phyloP scores from a whole-genome alignment of 2,888 invertebrate genomes.

The Cataglyphis albicans region DNA sequence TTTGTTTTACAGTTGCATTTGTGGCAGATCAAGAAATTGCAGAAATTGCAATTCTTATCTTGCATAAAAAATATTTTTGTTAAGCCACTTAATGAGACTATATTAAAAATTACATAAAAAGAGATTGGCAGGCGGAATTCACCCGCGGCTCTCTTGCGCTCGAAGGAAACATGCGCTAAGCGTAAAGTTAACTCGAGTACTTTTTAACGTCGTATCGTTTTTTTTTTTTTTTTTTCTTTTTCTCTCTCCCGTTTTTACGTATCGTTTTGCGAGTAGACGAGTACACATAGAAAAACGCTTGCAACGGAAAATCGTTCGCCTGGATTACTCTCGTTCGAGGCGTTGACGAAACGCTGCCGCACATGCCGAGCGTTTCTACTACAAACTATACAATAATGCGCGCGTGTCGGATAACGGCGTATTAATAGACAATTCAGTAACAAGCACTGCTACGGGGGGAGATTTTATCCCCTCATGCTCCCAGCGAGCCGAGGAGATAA shows the following conservation, averaged over 20 bases:
- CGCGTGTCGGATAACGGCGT: constrained; percentile 59
- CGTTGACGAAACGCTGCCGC: constrained; percentile 19
- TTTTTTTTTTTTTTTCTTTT: constrained; percentile 68
- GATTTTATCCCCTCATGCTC: background rate
- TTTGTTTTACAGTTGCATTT: background rate
- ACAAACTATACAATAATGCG: constrained; percentile 52
- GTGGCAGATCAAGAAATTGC: constrained; percentile 25
- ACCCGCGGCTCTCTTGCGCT: constrained; percentile 53
- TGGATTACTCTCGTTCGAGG: background rate
- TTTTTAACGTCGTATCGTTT: constrained; percentile 68
- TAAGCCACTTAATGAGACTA: background rate
- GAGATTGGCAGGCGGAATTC: constrained; percentile 46
- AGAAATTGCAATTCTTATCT: background rate
- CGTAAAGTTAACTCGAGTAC: constrained; percentile 75
- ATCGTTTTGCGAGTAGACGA: constrained; percentile 69
- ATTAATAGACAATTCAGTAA: constrained; percentile 63
- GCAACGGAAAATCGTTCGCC: constrained; percentile 27
- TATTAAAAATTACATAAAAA: background rate
- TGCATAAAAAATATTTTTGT: background rate
- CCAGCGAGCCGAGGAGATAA: constrained; percentile 26
- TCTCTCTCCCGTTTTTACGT: constrained; percentile 74
- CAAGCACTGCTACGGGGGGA: constrained; percentile 55
- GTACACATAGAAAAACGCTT: constrained; percentile 59
- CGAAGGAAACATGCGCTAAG: constrained; percentile 72
- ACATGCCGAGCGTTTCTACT: constrained; percentile 51